Evolutionary conservation across 1,140 invertebrate genomes (phyloP), one percentile per base, ranked within the genome.

Genomic region (Augochlora pura): DNA sequence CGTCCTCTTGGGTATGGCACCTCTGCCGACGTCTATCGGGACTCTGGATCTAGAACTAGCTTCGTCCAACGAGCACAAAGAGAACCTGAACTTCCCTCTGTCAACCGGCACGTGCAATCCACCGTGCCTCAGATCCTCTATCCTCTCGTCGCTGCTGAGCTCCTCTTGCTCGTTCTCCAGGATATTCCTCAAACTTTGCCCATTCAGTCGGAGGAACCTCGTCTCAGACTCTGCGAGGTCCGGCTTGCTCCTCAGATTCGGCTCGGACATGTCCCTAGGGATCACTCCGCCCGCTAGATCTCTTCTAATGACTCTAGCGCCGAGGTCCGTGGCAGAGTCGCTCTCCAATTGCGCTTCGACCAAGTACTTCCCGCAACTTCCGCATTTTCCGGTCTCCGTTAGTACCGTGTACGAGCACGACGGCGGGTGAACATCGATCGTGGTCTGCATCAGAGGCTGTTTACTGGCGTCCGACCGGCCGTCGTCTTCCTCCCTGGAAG

Each of bases 181-280:
- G 52, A 93, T 93, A 70, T 92, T 92, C 65, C 90, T 88, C 57
- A 93, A 72, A 67, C 92, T 93, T 6, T 85, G 88, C 0, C 88
- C 90, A 21, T 90, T 92, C 0, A 75, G 12, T 14, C 78, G 80
- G 0, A 88, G 60, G 25, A 88, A 88, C 57, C 80, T 74, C 5
- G 83, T 63, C 46, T 83, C 87, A 0, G 76, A 64, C n/a, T 59
- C 57, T 39, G 65, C 10, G 9, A 86, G 64, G 77, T 91, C 89
- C 12, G 85, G 85, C 42, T 81, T 78, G 1, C 68, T 87, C 9
- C 87, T 82, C 10, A 93, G 82, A 73, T 93, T 92, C 4, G 91
- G 92, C 38, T 91, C 91, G 9, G 92, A 92, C 64, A 92, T 88
- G 27, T 93, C 91, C 8, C 91, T 38, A 0, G 79, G 73, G 1